phyloP scores from a whole-genome alignment of 2,888 invertebrate species.

The Limnephilus rhombicus region DNA sequence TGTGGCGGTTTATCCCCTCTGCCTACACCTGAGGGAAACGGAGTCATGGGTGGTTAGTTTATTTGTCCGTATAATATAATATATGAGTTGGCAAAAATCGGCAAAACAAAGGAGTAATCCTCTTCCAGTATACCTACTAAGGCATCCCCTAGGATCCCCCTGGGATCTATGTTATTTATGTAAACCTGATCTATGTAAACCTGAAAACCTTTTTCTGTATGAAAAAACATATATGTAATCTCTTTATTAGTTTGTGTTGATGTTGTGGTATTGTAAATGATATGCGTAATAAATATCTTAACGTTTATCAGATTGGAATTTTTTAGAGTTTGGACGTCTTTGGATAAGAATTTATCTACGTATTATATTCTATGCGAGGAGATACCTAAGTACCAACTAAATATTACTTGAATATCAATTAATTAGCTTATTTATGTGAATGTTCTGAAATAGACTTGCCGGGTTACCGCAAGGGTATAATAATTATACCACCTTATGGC shows the following conservation, averaged over 20 bases:
- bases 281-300: too few species aligned
- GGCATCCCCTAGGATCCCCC: background rate
- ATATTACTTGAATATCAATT: background rate
- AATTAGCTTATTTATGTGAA: background rate
- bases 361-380: background rate
- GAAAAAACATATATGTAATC: background rate
- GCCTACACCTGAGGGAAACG: too few species aligned
- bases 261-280: too few species aligned
- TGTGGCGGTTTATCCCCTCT: too few species aligned
- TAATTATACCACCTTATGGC: background rate
- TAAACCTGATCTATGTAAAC: too few species aligned
- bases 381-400: background rate
- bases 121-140: too few species aligned
- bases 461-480: background rate
- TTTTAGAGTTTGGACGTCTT: background rate
- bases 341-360: background rate
- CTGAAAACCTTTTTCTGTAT: background rate
- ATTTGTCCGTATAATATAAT: too few species aligned
- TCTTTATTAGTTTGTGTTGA: too few species aligned
- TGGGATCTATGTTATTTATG: background rate
- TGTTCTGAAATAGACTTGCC: background rate
- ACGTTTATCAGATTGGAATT: background rate
- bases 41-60: too few species aligned
- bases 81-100: background rate
- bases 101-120: background rate